A percentile compares a stretch with the other conserved stretches of the same genome.
phyloP scores from a whole-genome alignment of 30 jellyfish, hydroid and myxozoan species.

The Turritopsis rubra region DNA sequence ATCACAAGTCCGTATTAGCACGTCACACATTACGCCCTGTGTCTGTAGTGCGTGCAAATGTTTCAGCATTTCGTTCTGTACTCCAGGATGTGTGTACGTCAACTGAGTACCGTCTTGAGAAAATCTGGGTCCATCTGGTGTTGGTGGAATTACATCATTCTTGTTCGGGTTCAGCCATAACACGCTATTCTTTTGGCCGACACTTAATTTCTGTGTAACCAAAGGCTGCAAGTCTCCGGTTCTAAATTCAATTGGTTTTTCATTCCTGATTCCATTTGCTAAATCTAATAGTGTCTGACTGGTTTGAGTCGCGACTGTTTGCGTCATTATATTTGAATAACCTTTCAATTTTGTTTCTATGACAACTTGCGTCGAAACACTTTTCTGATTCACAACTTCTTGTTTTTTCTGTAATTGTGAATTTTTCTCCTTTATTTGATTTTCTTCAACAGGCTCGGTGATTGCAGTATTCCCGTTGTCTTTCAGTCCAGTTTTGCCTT shows the following conservation, averaged over 20 bases:
- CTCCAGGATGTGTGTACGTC: constrained; percentile 29
- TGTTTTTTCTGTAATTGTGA: neutral
- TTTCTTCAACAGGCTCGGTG: neutral
- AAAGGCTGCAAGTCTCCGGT: neutral
- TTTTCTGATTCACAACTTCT: neutral
- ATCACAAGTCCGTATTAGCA: neutral
- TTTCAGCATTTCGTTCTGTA: constrained; percentile 1
- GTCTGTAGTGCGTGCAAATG: constrained; percentile 2
- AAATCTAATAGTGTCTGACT: neutral
- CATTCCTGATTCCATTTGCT: neutral
- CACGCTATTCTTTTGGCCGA: neutral
- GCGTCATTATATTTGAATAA: neutral
- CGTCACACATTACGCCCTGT: constrained; percentile 5
- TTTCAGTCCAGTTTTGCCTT: too few relatives aligned
- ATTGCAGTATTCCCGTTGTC: neutral
- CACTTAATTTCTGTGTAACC: neutral
- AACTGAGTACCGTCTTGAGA: constrained; percentile 1
- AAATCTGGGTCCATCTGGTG: constrained; percentile 25
- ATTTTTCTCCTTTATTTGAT: neutral
- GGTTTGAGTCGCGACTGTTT: neutral
- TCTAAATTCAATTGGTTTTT: neutral
- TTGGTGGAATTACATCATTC: constrained; percentile 7
- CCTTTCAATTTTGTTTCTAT: neutral
- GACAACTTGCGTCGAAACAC: neutral
- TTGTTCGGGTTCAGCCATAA: neutral